Base-by-base conservation (phyloP, 2,888 invertebrate species). In the Agrotis segetum region DNA sequence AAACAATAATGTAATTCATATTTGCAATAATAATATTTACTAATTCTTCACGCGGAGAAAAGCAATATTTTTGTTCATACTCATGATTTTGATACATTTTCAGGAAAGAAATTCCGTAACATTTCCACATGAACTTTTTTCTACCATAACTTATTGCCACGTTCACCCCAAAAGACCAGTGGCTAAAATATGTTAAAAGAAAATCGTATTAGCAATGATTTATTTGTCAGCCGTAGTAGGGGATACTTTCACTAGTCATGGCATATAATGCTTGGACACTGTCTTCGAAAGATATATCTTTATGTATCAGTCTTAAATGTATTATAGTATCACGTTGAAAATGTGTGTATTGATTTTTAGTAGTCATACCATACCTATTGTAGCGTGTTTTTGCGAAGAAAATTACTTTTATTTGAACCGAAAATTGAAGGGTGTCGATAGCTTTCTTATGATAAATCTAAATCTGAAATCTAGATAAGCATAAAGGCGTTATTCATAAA, bases 121-220 rank as follows among this genome's bases (percentile, higher is more conserved):
- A 24, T n/a, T n/a, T 34, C 13, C 14, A 9, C 7, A 5, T 34
- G 6, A 6, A 56, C 7, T 29, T 17, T 47, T 58, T 62, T 74
- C 49, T 19, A 61, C 46, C 11, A 50, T 60, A 66, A 60, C 49
- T 73, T 61, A 77, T 71, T 67, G 59, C 64, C 59, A 60, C 55
- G 40, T 46, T 52, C 65, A 64, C 68, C 62, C 74, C 71, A 53
- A 19, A 76, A 83, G 85, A 79, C 72, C 82, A 78, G 79, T 89
- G 85, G 84, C 83, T 88, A 85, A 93, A 94, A 92, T 93, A 93
- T 94, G 94, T 92, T 93, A 88, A 87, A 90, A 89, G 85, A 85
- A 93, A 95, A 95, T 93, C 90, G 91, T 94, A 93, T 95, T 93
- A 95, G 85, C 88, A 90, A 93, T 95, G 95, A 96, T 95, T 95